Evolutionary conservation across 1,140 invertebrate genomes (phyloP), one percentile per base, ranked within the genome.

Genomic region (Zaprionus tsacasi): DNA sequence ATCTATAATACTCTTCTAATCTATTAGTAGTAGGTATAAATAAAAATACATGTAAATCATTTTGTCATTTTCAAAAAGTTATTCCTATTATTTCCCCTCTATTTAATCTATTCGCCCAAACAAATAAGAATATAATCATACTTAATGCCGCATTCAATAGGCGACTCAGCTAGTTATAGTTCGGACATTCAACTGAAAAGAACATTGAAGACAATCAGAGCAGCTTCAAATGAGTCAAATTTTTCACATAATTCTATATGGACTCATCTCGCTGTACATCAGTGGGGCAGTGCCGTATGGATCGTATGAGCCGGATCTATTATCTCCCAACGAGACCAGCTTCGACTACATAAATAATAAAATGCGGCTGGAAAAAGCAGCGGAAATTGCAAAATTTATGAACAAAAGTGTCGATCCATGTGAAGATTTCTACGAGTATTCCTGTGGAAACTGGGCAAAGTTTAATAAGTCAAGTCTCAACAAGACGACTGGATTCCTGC

Each of bases 371-470:
- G 43, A 83, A 0, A 92, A 92, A 45, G 74, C 79, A 0, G 78
- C 79, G 0, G 83, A 88, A 21, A 85, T 92, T 4, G 7, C 64
- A 1, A 88, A 68, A 36, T 89, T 70, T 7, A 91, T 95, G 93
- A 93, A 95, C 77, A 76, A 71, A 17, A 91, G 72, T 3, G 93
- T 91, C 0, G 90, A 95, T 87, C 95, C 95, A 35, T 95, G 95
- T 64, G 88, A 94, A 0, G 93, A 95, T 80, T 95, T 95, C 77
- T 95, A 95, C 73, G 70, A 94, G 71, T 95, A 94, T 56, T 93
- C 93, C 0, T 96, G 96, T 71, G 96, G 96, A 6, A 95, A 95
- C 69, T 96, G 95, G 95, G 91, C 93, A 0, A 57, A 61, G 6
- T 70, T 83, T 2, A 92, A 92, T 70, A 78, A 80, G 10, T 90